A percentile compares a stretch with the other conserved stretches of the same genome.
phyloP scores from a whole-genome alignment of 1,140 invertebrate genomes.

The Notospermus geniculatus region DNA sequence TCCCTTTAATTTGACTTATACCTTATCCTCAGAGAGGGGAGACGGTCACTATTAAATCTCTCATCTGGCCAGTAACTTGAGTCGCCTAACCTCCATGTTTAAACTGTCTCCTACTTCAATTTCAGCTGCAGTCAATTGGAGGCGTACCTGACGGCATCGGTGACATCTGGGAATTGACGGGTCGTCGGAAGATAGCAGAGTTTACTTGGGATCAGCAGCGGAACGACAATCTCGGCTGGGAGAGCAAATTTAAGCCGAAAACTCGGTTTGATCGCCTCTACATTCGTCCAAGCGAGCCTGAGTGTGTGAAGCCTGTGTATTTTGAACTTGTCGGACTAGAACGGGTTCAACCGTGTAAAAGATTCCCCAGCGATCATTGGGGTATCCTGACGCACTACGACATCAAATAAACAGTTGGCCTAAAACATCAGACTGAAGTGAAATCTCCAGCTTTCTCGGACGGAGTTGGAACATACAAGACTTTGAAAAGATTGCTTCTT shows the following conservation, averaged over 20 bases:
- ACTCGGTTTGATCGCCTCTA: conserved; percentile 65
- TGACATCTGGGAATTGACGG: conserved; percentile 63
- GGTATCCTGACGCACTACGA: conserved; percentile 59
- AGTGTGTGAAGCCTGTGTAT: conserved; percentile 54
- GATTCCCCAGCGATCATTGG: conserved; percentile 67
- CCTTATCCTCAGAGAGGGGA: too few relatives aligned
- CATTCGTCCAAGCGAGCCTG: conserved; percentile 43
- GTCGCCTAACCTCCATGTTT: too few relatives aligned
- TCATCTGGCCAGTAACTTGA: too few relatives aligned
- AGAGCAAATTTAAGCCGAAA: conserved; percentile 53
- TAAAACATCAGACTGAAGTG: too few relatives aligned
- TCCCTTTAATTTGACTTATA: too few relatives aligned
- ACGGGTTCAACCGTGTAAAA: conserved; percentile 57
- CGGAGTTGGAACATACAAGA: too few relatives aligned
- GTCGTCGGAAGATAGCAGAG: conserved; percentile 58
- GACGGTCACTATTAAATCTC: too few relatives aligned
- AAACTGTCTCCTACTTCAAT: conserved; percentile 23
- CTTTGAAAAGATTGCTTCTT: too few relatives aligned
- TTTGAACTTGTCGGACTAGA: conserved; percentile 65
- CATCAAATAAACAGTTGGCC: conserved; percentile 25
- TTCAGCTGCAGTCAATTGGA: conserved; percentile 53
- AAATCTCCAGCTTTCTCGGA: too few relatives aligned
- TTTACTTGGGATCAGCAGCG: conserved; percentile 64
- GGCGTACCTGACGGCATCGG: conserved; percentile 55
- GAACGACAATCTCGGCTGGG: conserved; percentile 59